A percentile compares a stretch with the other conserved stretches of the same genome.
Conservation (phyloP, 1,140 invertebrate genomes). For the Cotesia typhae region DNA sequence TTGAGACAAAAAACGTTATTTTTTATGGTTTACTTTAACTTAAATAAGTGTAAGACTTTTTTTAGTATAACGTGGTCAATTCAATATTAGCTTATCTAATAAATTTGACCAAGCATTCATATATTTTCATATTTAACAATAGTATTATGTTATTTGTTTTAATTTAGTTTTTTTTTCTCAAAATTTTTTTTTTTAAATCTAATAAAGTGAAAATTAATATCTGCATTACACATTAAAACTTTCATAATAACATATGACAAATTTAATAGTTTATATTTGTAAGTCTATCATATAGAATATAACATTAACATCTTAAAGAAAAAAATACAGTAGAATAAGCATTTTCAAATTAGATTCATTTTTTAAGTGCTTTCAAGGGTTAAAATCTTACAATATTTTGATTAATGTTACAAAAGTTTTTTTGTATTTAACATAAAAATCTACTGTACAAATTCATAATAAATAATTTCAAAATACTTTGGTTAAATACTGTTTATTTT, state of each 20-base stretch:
- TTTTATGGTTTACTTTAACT: slow-evolving; percentile 21
- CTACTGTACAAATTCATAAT: slow-evolving; percentile 6
- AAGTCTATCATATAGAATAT: too few relatives aligned
- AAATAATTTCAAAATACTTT: not conserved
- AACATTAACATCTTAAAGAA: not conserved
- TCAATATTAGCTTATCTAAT: not conserved
- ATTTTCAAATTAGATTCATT: not conserved
- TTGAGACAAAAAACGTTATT: slow-evolving; percentile 6
- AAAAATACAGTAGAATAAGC: slow-evolving; percentile 5
- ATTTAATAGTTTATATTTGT: too few relatives aligned
- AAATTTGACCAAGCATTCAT: too few relatives aligned
- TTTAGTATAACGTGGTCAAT: slow-evolving; percentile 2
- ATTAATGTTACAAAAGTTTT: not conserved
- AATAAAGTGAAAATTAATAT: too few relatives aligned
- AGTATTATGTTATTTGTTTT: too few relatives aligned
- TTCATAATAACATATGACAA: too few relatives aligned
- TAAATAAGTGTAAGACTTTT: slow-evolving; percentile 21
- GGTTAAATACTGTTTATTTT: not conserved
- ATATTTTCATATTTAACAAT: too few relatives aligned
- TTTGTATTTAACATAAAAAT: not conserved
- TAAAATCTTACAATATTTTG: not conserved
- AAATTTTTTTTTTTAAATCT: too few relatives aligned
- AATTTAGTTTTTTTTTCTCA: too few relatives aligned
- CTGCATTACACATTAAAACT: too few relatives aligned
- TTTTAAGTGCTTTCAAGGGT: not conserved